Evolutionary conservation across 2,113 vertebrate genomes (phyloP).

Genomic region (Nerophis lumbriciformis): DNA sequence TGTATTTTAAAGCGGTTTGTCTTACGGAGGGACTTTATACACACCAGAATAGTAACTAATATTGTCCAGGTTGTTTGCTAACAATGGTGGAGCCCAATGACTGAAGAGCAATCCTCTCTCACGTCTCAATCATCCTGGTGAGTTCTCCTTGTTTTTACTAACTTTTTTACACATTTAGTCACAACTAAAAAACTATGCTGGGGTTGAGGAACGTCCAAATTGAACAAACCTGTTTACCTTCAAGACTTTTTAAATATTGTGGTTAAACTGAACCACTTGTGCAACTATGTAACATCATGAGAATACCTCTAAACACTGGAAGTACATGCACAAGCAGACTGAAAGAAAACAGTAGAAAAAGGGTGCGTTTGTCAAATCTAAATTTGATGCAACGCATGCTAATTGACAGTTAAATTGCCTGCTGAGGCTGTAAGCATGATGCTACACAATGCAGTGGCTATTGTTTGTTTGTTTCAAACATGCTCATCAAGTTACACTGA

Average conservation of each 20-base stretch:
- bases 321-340: no score
- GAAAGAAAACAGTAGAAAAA: neutral
- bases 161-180: neutral
- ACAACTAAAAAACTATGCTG: neutral
- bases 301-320: neutral
- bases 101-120: neutral
- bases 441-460: neutral
- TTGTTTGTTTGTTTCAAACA: no score
- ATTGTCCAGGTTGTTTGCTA: neutral
- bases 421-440: neutral
- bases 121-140: conserved; percentile 27
- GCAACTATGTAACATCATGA: neutral
- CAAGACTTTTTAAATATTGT: neutral
- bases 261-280: neutral
- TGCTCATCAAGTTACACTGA: no score
- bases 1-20: neutral
- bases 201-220: neutral
- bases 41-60: no score
- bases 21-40: no score
- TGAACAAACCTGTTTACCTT: conserved; percentile 39
- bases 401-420: neutral
- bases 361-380: neutral
- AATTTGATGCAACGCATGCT: neutral
- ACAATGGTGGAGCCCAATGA: conserved; percentile 22
- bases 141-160: conserved; percentile 6